Percentiles rank a stretch among this genome's conserved stretches.
Conservation (phyloP, 53 echinoderm and acorn worm species). For the Pentamera pediparva region DNA sequence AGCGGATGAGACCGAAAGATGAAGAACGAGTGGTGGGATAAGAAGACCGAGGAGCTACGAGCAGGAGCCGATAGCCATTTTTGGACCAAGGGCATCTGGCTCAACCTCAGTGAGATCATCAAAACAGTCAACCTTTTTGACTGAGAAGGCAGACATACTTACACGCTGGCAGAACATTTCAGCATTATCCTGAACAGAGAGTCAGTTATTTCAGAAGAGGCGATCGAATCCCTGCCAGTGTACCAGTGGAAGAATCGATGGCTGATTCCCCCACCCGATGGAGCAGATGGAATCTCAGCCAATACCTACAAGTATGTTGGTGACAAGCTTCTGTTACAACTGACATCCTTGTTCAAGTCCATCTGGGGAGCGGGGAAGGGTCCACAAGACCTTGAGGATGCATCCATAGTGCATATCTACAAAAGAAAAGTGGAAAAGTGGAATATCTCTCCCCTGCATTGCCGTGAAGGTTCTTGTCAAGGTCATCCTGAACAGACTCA, state of each 20-base stretch:
- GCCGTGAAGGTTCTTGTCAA: constrained; percentile 7
- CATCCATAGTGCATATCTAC: constrained; percentile 33
- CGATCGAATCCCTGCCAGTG: constrained; percentile 25
- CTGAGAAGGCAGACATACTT: constrained; percentile 25
- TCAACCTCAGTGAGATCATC: neutral
- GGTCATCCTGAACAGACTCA: constrained; percentile 33
- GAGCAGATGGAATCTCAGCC: constrained; percentile 25
- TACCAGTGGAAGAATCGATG: too few relatives aligned
- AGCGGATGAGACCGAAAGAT: neutral
- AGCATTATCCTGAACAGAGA: too few relatives aligned
- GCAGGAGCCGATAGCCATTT: constrained; percentile 6
- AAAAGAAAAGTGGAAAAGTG: neutral
- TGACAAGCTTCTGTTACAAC: neutral
- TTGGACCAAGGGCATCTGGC: neutral
- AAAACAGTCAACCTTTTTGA: neutral
- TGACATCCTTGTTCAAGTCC: constrained; percentile 10
- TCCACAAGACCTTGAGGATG: constrained; percentile 35
- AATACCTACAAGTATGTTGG: constrained; percentile 19
- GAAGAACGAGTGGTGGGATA: constrained; percentile 15
- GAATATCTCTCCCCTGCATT: neutral
- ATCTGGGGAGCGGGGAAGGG: constrained; percentile 28
- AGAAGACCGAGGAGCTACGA: constrained; percentile 8
- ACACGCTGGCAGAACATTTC: constrained; percentile 36
- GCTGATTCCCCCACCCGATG: neutral
- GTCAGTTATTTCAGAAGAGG: constrained; percentile 33